These are phyloP conservation scores for Ivindomyrus marchei DNA, from an alignment of 2,113 vertebrate species.

Conservation along the genomic window DNA sequence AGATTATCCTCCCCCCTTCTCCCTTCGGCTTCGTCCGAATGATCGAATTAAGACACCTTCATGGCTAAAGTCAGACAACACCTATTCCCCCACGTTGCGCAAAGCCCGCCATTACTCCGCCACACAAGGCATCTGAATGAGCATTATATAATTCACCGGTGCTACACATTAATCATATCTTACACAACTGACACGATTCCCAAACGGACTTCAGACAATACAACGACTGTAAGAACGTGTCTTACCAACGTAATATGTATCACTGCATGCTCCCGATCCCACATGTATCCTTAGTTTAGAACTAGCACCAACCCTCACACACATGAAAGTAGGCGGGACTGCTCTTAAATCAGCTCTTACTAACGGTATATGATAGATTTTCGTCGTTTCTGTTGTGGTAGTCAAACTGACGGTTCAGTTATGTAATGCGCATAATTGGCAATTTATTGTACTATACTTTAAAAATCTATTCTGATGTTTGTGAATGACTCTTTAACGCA, in stretches of 20 bases:
- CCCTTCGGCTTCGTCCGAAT: not conserved
- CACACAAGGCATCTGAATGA: not conserved
- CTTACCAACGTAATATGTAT: not conserved
- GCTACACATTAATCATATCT: not conserved
- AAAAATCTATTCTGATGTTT: not conserved
- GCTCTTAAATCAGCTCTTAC: not conserved
- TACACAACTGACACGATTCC: not conserved
- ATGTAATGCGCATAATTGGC: not conserved
- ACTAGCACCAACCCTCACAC: not conserved
- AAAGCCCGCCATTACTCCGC: constrained; percentile 25
- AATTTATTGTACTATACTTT: not conserved
- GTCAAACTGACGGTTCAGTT: not conserved
- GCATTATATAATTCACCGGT: not conserved
- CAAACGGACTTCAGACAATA: not conserved
- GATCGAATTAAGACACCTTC: not conserved
- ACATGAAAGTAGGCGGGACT: not conserved
- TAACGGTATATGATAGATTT: not conserved
- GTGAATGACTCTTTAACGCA: not conserved
- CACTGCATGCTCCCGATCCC: constrained; percentile 15
- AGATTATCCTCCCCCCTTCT: not conserved
- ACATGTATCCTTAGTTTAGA: constrained; percentile 2
- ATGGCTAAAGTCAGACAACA: not conserved
- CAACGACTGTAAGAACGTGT: not conserved
- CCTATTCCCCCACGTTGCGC: not conserved
- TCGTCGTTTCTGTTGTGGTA: not conserved